These are phyloP conservation scores for human DNA, from an alignment of 2,113 vertebrate genomes.

Conservation along the genomic window DNA sequence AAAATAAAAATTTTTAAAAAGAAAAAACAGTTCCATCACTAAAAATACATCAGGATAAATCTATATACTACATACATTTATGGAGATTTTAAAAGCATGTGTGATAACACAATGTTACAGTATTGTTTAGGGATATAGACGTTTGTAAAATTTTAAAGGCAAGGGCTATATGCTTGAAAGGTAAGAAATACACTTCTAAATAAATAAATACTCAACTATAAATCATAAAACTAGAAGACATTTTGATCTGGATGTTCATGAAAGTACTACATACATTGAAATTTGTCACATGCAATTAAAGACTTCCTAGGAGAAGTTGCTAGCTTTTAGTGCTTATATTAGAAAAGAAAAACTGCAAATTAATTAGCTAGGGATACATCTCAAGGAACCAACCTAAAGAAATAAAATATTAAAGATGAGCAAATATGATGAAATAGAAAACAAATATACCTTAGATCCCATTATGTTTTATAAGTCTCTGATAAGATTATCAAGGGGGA, in stretches of 20 bases:
- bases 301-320: background rate
- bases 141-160: background rate
- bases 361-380: background rate
- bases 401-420: background rate
- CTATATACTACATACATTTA: background rate
- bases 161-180: background rate
- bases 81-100: background rate
- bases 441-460: background rate
- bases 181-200: background rate
- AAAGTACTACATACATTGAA: background rate
- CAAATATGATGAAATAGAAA: slow-evolving; percentile 14
- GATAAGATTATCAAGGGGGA: background rate
- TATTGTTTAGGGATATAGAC: background rate
- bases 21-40: background rate
- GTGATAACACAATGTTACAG: background rate
- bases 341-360: background rate
- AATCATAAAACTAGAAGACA: background rate
- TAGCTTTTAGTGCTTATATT: background rate
- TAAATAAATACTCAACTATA: background rate
- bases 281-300: background rate
- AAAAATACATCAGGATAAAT: background rate
- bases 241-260: background rate
- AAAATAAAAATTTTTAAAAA: no score
- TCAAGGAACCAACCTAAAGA: background rate
- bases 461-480: background rate